Conservation (phyloP, 1,140 invertebrate species). For the Gryllus bimaculatus region DNA sequence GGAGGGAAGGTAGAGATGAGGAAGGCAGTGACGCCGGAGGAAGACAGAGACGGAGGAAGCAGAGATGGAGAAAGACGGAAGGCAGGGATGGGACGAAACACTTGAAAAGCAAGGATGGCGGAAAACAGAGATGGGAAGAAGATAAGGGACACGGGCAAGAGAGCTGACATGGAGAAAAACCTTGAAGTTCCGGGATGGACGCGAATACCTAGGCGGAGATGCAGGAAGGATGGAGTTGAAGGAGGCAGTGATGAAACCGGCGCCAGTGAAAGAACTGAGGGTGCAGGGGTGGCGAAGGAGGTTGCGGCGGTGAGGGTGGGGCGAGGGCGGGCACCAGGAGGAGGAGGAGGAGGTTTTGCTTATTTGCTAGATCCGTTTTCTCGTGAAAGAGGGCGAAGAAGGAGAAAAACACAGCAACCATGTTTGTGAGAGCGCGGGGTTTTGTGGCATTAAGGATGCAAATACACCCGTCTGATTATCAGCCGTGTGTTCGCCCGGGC, state of each 20-base stretch:
- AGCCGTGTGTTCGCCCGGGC: background rate
- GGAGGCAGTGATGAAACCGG: no score
- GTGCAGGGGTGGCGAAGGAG: no score
- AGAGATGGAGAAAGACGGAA: background rate
- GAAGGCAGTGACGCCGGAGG: background rate
- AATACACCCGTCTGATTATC: background rate
- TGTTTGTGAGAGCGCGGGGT: background rate
- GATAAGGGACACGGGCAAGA: no score
- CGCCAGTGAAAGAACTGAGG: no score
- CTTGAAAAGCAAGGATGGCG: background rate
- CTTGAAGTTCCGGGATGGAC: no score
- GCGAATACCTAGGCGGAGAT: no score
- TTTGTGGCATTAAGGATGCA: background rate
- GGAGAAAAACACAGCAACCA: background rate
- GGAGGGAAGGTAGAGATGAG: no score
- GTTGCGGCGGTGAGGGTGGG: no score
- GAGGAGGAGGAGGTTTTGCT: background rate
- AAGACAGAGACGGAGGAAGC: background rate
- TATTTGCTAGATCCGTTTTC: background rate
- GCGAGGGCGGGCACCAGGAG: no score
- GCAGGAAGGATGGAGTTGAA: no score
- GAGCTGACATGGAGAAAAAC: no score
- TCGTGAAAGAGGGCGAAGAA: background rate
- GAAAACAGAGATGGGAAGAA: no score
- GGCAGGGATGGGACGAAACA: background rate